Evolutionary conservation across 2,113 vertebrate genomes (phyloP).

Genomic region (Odontophorus gujanensis): DNA sequence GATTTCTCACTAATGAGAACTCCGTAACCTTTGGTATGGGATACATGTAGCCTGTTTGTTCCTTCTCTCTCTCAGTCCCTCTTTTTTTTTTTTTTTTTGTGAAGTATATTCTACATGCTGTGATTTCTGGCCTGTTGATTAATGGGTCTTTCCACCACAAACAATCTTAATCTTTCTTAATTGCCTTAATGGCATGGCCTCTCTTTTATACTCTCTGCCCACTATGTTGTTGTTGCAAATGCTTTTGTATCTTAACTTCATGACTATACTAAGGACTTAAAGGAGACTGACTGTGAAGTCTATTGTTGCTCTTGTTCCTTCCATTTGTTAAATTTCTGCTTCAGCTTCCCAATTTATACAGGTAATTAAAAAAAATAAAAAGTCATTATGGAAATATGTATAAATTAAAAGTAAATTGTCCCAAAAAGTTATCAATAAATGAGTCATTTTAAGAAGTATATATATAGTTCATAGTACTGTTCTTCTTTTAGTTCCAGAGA

Average conservation of each 20-base stretch:
- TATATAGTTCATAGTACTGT: not conserved
- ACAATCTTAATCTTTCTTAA: conserved; percentile 86
- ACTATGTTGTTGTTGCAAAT: conserved; percentile 75
- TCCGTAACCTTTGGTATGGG: conserved; percentile 51
- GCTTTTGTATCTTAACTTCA: conserved; percentile 82
- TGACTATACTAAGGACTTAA: conserved; percentile 68
- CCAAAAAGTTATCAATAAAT: not conserved
- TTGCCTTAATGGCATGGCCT: conserved; percentile 82
- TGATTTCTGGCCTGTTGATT: conserved; percentile 85
- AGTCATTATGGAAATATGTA: conserved; percentile 42
- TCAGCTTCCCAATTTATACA: conserved; percentile 20
- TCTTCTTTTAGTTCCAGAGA: conserved; percentile 4
- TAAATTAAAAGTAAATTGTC: conserved; percentile 35
- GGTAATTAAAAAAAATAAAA: conserved; percentile 21
- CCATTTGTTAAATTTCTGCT: conserved; percentile 62
- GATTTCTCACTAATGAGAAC: conserved; percentile 60
- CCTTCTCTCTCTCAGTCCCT: not conserved
- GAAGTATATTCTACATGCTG: conserved; percentile 79
- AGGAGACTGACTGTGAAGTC: conserved; percentile 68
- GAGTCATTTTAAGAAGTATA: not conserved
- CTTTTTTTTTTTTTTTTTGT: not conserved
- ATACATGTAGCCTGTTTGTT: conserved; percentile 63
- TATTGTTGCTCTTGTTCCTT: conserved; percentile 60
- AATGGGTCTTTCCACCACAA: conserved; percentile 79
- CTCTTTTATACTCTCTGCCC: conserved; percentile 75